phyloP scores from a whole-genome alignment of 2,797 vertebrate species.

The Morus bassanus region DNA sequence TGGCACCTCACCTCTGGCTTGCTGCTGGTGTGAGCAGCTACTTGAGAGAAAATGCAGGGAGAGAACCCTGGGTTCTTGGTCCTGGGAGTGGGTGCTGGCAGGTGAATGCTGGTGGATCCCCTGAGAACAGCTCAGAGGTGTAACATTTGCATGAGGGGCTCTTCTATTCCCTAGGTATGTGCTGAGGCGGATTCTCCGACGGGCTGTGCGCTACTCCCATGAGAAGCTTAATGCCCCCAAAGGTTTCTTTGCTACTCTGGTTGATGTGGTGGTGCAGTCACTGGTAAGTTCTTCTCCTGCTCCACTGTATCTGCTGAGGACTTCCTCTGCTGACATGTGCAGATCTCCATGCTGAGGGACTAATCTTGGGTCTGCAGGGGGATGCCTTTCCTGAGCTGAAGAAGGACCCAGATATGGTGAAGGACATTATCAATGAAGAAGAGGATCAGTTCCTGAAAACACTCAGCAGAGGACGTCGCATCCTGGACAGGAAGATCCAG shows the following conservation, averaged over 20 bases:
- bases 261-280: slow-evolving; percentile 93
- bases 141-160: background rate
- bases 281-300: slow-evolving; percentile 79
- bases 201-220: slow-evolving; percentile 93
- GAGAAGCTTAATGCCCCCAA: slow-evolving; percentile 92
- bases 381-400: slow-evolving; percentile 94
- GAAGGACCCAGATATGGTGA: slow-evolving; percentile 96
- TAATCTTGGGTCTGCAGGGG: slow-evolving; percentile 76
- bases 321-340: background rate
- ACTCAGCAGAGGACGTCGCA: slow-evolving; percentile 92
- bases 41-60: background rate
- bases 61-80: background rate
- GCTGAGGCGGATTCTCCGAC: slow-evolving; percentile 92
- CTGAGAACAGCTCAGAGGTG: background rate
- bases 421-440: slow-evolving; percentile 96
- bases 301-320: background rate
- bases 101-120: background rate
- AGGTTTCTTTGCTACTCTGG: slow-evolving; percentile 93
- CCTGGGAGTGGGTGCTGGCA: background rate
- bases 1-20: background rate
- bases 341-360: background rate
- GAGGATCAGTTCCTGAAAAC: slow-evolving; percentile 97
- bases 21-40: background rate
- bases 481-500: slow-evolving; percentile 94
- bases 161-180: slow-evolving; percentile 84